Conservation (phyloP, 1,140 invertebrate species). For the Conus ventricosus region DNA sequence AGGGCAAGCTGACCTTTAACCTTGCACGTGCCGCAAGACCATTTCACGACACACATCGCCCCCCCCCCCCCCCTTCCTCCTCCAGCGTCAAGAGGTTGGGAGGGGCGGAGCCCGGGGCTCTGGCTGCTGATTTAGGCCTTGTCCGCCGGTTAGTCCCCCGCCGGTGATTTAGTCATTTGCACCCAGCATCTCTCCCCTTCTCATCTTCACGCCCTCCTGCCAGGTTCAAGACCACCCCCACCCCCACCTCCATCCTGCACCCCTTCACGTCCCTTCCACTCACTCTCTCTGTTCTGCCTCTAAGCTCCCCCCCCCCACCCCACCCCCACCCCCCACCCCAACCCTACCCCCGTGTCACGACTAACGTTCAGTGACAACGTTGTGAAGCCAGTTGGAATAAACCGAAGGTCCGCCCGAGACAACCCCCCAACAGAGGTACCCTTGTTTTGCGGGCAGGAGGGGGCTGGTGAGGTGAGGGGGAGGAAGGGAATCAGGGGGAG, state of each 20-base stretch:
- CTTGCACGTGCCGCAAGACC: too few species aligned
- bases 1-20: too few species aligned
- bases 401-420: background rate
- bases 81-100: too few species aligned
- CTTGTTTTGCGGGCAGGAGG: background rate
- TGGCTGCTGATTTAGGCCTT: too few species aligned
- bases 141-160: background rate
- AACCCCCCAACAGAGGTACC: background rate
- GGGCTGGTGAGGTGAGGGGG: background rate
- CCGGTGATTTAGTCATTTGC: slow-evolving; percentile 23
- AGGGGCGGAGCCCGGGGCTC: too few species aligned
- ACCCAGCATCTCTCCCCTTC: background rate
- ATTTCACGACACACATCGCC: too few species aligned
- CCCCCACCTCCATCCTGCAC: background rate
- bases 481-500: background rate
- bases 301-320: background rate
- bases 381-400: slow-evolving; percentile 2
- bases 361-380: background rate
- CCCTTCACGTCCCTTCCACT: background rate
- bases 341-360: background rate
- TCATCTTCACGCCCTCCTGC: too few species aligned
- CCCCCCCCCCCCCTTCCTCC: too few species aligned
- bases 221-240: too few species aligned
- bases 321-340: too few species aligned
- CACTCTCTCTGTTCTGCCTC: background rate